A percentile compares a stretch with the other conserved stretches of the same genome.
Evolutionary conservation across 2,797 vertebrate genomes (phyloP).

Genomic region (Sebastes baramenuke): DNA sequence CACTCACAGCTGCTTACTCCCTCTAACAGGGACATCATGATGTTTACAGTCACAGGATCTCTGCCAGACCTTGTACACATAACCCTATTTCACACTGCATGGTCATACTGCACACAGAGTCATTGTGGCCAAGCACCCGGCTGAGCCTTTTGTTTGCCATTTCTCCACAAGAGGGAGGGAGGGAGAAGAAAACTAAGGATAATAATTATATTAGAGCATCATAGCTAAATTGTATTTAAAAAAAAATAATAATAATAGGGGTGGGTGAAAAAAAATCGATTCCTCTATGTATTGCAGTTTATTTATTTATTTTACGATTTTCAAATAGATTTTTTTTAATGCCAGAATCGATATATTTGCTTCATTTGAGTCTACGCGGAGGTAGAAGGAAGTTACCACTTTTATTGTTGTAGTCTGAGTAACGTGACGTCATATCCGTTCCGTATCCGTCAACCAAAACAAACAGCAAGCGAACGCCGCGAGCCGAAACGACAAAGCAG

Average conservation of each 20-base stretch:
- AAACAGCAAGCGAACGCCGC: no score
- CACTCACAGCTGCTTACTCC: conserved; percentile 20
- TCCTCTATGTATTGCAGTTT: no score
- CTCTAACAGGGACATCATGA: conserved; percentile 8
- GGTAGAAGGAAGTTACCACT: no score
- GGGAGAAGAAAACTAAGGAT: background rate
- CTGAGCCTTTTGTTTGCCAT: conserved; percentile 39
- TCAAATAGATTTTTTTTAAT: no score
- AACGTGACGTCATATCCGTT: no score
- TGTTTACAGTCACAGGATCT: conserved; percentile 12
- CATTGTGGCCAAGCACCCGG: conserved; percentile 32
- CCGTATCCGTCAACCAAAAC: no score
- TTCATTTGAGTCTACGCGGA: no score
- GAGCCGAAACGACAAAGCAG: no score
- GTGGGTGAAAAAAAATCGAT: no score
- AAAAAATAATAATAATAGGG: background rate
- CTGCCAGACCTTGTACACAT: background rate
- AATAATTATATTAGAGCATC: background rate
- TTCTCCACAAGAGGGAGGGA: background rate
- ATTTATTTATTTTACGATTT: fast-evolving
- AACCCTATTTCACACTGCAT: background rate
- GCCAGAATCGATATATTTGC: fast-evolving
- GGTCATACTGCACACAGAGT: conserved; percentile 9
- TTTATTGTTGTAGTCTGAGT: no score
- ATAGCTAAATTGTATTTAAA: background rate